phyloP scores from a whole-genome alignment of 37 sponge, comb jelly and placozoan species.

The Cliona cf. orientalis region DNA sequence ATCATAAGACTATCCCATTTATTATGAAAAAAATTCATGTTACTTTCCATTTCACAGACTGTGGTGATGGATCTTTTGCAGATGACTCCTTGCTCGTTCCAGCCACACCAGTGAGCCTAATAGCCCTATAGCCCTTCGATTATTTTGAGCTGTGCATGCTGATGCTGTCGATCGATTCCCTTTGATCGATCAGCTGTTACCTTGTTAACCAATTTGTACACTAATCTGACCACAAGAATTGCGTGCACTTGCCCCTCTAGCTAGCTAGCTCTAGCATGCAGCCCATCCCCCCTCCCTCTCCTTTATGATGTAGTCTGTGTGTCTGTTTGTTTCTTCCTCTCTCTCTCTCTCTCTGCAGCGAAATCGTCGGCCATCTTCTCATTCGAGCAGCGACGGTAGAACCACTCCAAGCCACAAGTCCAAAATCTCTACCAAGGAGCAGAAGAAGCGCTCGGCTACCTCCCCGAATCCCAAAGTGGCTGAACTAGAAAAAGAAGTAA shows the following conservation, averaged over 20 bases:
- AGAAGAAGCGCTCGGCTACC: neutral
- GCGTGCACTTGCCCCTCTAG: neutral
- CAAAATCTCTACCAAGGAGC: neutral
- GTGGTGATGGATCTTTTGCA: neutral
- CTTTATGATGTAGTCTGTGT: constrained; percentile 1
- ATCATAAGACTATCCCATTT: neutral
- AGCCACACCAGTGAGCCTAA: neutral
- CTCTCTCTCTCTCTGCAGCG: constrained; percentile 1
- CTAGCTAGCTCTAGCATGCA: neutral
- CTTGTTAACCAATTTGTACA: no score
- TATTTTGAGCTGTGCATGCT: no score
- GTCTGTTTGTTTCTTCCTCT: neutral
- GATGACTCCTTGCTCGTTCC: neutral
- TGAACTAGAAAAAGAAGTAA: constrained; percentile 48
- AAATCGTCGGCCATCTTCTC: neutral
- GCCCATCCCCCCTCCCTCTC: constrained; percentile 13
- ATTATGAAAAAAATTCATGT: neutral
- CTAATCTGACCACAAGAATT: no score
- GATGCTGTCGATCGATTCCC: no score
- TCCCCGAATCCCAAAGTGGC: no score
- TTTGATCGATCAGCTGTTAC: no score
- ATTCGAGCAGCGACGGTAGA: neutral
- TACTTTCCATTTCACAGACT: neutral
- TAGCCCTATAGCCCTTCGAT: no score
- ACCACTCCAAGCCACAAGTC: neutral